Evolutionary conservation across 2,888 invertebrate species (phyloP), one percentile per base, ranked within the genome.

Genomic region (Escarpia spicata): DNA sequence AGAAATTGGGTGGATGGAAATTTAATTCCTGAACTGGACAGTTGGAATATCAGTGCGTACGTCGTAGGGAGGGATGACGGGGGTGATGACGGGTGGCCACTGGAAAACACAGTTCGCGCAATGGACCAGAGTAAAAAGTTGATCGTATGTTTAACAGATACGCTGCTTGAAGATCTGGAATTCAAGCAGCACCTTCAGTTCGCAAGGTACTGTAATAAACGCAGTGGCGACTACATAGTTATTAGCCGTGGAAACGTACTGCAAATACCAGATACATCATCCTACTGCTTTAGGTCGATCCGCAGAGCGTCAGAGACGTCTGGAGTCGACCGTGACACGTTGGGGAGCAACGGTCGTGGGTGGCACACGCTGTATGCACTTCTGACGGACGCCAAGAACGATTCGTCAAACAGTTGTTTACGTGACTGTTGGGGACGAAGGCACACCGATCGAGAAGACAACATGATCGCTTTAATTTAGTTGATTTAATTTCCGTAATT

Each of bases 41-140:
- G 19, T 75, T 75, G 75, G 75, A 26, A 75, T 26, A 75, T 75
- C 26, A n/a, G 6, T 4, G 26, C 75, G 26, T 75, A 75, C n/a
- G 75, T 75, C 19, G 2, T 26, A 3, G 75, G 75, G 4, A 26
- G 19, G 75, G 6, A 75, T 26, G 75, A 75, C 6, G 75, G 15
- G 2, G 75, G 6, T 26, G 75, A 75, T 6, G 19, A 75, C 19
- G 75, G 75, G 75, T 75, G 75, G 75, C 26, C 75, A 6, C n/a
- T 75, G 75, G 75, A 75, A 75, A 75, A 75, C 75, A 75, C 75
- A 75, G 75, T 75, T 75, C 75, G 75, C 75, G 75, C 75, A 26
- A 75, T 75, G 15, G 26, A 75, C 26, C 75, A 75, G 75, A 75
- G n/a, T 75, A 75, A 75, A 26, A 75, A 75, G 19, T 26, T 19